Base-by-base conservation (phyloP, 2,113 vertebrate species). In the Asarcornis scutulata region DNA sequence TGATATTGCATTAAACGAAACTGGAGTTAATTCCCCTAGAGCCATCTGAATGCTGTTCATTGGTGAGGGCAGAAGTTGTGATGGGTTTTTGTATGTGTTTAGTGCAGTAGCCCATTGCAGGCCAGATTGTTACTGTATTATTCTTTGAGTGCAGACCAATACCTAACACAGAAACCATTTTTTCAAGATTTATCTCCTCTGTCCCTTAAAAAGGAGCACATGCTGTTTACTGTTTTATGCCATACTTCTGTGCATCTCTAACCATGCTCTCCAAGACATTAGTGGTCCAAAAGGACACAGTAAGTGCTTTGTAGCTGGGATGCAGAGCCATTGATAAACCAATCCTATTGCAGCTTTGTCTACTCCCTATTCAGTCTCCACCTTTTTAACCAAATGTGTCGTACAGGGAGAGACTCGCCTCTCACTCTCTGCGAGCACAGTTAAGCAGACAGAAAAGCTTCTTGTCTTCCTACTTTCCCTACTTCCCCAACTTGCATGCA, bases 1-100 rank as follows among this genome's bases (percentile, higher is more conserved):
- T 18, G 9, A 36, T 84, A 92, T 52, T 81, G 36, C 71, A 44
- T 93, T 77, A 46, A 82, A 89, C 89, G 83, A 84, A 96, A 89
- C 79, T 69, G 67, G 46, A 89, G 42, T 16, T 4, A 77, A 93
- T 88, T 78, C 56, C 64, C 55, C 78, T 71, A 13, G 44, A 79
- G 77, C 46, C 15, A 55, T 36, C 22, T 18, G n/a, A 68, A 53
- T 31, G 23, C 25, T 75, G 13, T 36, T 80, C 4, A 16, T 40
- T 21, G 27, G 34, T n/a, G 76, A 80, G 59, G 29, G 34, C 68
- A 58, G 60, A 71, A 59, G 17, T 11, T 93, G 60, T 64, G 72
- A 11, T 34, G 22, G 48, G 16, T 12, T 75, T 89, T 89, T 29
- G 2, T 42, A 14, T 32, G 26, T 9, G 77, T 75, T 86, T 75